Evolutionary conservation across 2,888 invertebrate species (phyloP).

Genomic region (Aphrophora alni): DNA sequence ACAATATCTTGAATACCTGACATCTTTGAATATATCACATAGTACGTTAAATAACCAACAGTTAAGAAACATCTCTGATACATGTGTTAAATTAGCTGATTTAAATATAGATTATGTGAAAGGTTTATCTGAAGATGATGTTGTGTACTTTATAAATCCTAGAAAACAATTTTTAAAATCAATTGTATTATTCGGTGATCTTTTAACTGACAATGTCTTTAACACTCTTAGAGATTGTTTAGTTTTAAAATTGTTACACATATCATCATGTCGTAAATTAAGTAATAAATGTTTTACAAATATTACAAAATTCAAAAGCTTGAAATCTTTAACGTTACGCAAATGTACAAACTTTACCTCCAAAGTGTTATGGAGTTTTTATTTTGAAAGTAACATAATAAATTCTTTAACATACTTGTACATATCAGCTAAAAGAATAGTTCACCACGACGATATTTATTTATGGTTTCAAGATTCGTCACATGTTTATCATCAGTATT

Average conservation of each 20-base stretch:
- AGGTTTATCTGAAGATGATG: constrained; percentile 27
- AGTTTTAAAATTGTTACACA: constrained; percentile 28
- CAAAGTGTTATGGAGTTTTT: constrained; percentile 16
- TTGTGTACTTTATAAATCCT: constrained; percentile 11
- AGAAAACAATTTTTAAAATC: constrained; percentile 12
- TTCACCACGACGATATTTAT: constrained; percentile 9
- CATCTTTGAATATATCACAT: constrained; percentile 27
- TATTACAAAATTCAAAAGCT: constrained; percentile 8
- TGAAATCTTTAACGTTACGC: constrained; percentile 29
- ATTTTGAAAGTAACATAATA: constrained; percentile 10
- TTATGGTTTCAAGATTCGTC: constrained; percentile 11
- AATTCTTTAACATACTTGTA: constrained; percentile 24
- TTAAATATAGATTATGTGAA: constrained; percentile 33
- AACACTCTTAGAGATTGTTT: constrained; percentile 13
- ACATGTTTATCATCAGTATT: neutral
- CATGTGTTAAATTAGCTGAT: constrained; percentile 15
- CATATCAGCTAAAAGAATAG: constrained; percentile 25
- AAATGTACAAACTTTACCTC: constrained; percentile 14
- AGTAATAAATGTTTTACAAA: constrained; percentile 18
- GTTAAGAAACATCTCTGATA: constrained; percentile 10
- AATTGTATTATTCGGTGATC: constrained; percentile 25
- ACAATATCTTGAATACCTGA: constrained; percentile 15
- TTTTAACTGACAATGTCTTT: constrained; percentile 26
- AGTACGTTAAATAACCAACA: constrained; percentile 8
- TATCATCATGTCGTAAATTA: constrained; percentile 30